These are phyloP conservation scores for Chelonus insularis DNA, from an alignment of 1,140 invertebrate genomes.

Conservation along the genomic window DNA sequence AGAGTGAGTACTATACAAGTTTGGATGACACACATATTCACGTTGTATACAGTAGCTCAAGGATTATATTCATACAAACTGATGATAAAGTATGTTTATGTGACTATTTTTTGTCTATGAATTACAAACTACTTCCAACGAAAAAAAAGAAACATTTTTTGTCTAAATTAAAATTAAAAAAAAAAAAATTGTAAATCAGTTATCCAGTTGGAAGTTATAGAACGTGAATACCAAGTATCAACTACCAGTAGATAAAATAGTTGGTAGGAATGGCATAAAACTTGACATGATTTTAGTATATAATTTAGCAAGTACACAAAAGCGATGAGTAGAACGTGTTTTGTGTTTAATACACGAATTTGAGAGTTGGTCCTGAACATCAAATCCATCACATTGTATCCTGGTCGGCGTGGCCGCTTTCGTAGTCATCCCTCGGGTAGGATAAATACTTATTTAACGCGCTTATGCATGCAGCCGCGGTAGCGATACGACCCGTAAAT, in stretches of 20 bases:
- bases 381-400: slow-evolving; percentile 51
- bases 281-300: not conserved
- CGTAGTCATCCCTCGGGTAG: slow-evolving; percentile 50
- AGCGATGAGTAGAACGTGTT: slow-evolving; percentile 1
- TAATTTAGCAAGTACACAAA: not conserved
- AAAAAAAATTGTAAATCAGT: too few species aligned
- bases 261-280: not conserved
- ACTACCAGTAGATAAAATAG: not conserved
- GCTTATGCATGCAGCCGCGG: slow-evolving; percentile 59
- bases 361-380: slow-evolving; percentile 27
- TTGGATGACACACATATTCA: not conserved
- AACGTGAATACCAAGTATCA: too few species aligned
- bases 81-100: too few species aligned
- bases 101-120: too few species aligned
- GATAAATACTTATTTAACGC: slow-evolving; percentile 63
- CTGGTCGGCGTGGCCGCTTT: slow-evolving; percentile 35
- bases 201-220: too few species aligned
- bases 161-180: too few species aligned
- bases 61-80: slow-evolving; percentile 9
- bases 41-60: not conserved
- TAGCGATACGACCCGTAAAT: slow-evolving; percentile 59
- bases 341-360: slow-evolving; percentile 24
- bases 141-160: too few species aligned
- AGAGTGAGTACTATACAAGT: not conserved
- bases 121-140: too few species aligned